Evolutionary conservation across 37 sponge, comb jelly and placozoan species (phyloP), one percentile per base, ranked within the genome.

Genomic region (Diacarnus erythraeanus): DNA sequence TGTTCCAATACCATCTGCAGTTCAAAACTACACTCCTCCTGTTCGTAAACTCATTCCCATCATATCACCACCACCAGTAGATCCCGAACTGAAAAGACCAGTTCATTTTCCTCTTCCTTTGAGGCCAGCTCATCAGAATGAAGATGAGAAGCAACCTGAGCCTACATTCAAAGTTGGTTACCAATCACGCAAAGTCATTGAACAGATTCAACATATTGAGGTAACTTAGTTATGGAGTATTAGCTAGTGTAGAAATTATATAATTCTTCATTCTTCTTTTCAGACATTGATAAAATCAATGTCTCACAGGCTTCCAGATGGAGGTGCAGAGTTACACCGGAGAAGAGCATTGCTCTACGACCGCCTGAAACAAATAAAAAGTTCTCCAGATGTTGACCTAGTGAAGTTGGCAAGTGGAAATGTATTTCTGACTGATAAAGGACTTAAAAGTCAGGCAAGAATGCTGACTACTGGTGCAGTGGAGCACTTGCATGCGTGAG

Each of bases 401-500:
- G 8, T 26, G 21, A 3, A 66, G 17, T 15, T 36, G 47, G 6
- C 47, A 0, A 17, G 31, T 21, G 20, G 10, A 1, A 34, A 34
- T 58, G 27, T 51, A 27, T 1, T 29, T 10, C 8, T 27, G 35
- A 22, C 47, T 17, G 42, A 36, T 31, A 81, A 72, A 37, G 59
- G 81, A 27, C 42, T 68, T 29, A 75, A 33, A 30, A 22, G 35
- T 4, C 77, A 81, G 72, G 29, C 71, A 30, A 84, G 42, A 39
- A 66, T 70, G 54, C 76, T 90, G 9, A 90, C 90, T 6, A 38
- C 80, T 0, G 81, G 77, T n/a, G 90, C 75, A 1, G 86, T 90
- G 64, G 77, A 81, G 42, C 90, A 90, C 38, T 54, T 90, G 21
- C 86, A 90, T 72, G n/a, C 63, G 89, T 89, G 54, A 64, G 82